Evolutionary conservation across 2,113 vertebrate genomes (phyloP).

Genomic region (Caranx ignobilis): DNA sequence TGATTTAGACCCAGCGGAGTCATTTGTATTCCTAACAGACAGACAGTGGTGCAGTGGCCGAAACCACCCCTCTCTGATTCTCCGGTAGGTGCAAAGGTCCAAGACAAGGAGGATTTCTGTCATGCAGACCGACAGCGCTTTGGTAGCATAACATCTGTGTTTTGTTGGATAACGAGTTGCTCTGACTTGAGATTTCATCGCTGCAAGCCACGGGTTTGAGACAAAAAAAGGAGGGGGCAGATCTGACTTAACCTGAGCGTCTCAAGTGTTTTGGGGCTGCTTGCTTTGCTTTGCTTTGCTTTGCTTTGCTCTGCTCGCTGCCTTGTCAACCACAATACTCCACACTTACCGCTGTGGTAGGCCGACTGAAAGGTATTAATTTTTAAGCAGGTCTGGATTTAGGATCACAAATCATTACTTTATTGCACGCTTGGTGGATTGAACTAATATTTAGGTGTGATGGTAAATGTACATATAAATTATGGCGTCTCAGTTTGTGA

Average conservation of each 20-base stretch:
- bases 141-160: slow-evolving; percentile 29
- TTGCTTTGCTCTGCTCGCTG: neutral
- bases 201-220: slow-evolving; percentile 14
- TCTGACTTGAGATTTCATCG: slow-evolving; percentile 3
- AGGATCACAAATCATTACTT: neutral
- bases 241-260: slow-evolving; percentile 31
- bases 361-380: slow-evolving; percentile 21
- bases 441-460: neutral
- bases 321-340: slow-evolving; percentile 40
- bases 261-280: slow-evolving; percentile 39
- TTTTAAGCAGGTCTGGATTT: neutral
- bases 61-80: slow-evolving; percentile 65
- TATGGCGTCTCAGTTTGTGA: neutral
- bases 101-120: slow-evolving; percentile 48
- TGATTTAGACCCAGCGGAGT: slow-evolving; percentile 51
- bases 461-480: slow-evolving; percentile 1
- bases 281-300: neutral
- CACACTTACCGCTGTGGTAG: neutral
- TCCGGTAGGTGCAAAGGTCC: slow-evolving; percentile 73
- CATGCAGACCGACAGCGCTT: slow-evolving; percentile 8
- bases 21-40: slow-evolving; percentile 79
- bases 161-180: slow-evolving; percentile 27
- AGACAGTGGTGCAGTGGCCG: slow-evolving; percentile 80
- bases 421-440: neutral
- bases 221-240: slow-evolving; percentile 51